Evolutionary conservation across 2,888 invertebrate genomes (phyloP).

Genomic region (Neoaliturus tenellus): DNA sequence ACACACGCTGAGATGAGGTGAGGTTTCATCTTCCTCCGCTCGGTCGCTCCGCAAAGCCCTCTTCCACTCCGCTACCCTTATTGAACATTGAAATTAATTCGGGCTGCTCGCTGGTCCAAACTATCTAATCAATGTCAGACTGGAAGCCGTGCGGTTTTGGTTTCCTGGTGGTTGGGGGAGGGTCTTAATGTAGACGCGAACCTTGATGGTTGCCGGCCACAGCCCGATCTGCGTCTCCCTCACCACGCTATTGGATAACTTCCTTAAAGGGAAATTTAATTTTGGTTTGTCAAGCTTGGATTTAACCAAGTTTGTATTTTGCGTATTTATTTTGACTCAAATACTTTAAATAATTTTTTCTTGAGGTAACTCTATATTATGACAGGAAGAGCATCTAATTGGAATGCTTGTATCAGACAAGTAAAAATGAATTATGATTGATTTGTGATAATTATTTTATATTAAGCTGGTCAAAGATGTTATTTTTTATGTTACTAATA

Average conservation of each 20-base stretch:
- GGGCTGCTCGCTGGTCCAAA: conserved; percentile 26
- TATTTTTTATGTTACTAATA: no score
- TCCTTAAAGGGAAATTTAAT: no score
- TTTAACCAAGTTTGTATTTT: no score
- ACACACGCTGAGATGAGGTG: conserved; percentile 1
- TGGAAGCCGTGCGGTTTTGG: conserved; percentile 31
- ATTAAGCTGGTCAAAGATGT: no score
- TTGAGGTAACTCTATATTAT: no score
- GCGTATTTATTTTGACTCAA: no score
- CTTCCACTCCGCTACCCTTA: conserved; percentile 28
- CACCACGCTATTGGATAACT: not conserved
- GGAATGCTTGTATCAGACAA: no score
- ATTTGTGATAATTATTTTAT: no score
- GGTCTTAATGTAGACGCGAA: conserved; percentile 34
- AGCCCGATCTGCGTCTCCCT: not conserved
- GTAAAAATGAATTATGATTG: no score
- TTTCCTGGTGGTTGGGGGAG: not conserved
- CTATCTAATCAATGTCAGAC: conserved; percentile 41
- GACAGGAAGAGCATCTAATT: no score
- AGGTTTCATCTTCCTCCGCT: conserved; percentile 36
- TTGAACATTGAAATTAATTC: conserved; percentile 45
- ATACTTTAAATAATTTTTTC: no score
- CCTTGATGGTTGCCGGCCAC: conserved; percentile 8
- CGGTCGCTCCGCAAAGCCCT: not conserved
- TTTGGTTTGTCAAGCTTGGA: no score